A percentile compares a stretch with the other conserved stretches of the same genome.
phyloP scores from a whole-genome alignment of 2,797 vertebrate species.

The Bovichtus variegatus region DNA sequence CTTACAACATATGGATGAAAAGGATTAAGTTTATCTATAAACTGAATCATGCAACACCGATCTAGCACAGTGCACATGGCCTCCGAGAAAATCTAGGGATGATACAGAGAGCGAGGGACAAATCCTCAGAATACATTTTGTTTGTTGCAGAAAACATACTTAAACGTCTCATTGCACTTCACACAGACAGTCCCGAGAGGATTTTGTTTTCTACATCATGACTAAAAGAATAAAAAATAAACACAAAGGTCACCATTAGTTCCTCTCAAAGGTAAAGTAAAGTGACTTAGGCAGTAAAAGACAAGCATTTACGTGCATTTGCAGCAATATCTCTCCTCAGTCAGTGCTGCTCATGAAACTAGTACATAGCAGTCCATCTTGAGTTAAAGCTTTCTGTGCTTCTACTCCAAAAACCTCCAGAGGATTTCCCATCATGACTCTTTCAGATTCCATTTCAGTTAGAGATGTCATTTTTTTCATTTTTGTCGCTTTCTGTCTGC shows the following conservation, averaged over 20 bases:
- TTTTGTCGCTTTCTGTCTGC: conserved; percentile 30
- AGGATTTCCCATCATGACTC: conserved; percentile 48
- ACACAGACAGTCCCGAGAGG: conserved; percentile 1
- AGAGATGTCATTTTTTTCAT: conserved; percentile 40
- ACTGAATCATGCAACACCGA: conserved; percentile 48
- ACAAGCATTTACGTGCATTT: conserved; percentile 40
- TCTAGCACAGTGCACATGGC: conserved; percentile 24
- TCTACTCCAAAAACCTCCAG: conserved; percentile 52
- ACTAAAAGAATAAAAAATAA: conserved; percentile 21
- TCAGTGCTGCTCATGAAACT: conserved; percentile 21
- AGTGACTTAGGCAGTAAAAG: conserved; percentile 23
- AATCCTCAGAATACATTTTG: conserved; percentile 38
- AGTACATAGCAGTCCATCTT: conserved; percentile 23
- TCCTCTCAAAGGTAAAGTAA: conserved; percentile 15
- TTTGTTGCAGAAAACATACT: conserved; percentile 16
- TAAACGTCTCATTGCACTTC: conserved; percentile 20
- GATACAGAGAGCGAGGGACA: conserved; percentile 22
- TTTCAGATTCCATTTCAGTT: conserved; percentile 47
- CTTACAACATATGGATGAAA: conserved; percentile 62
- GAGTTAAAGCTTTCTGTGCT: conserved; percentile 39
- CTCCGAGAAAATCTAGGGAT: conserved; percentile 37
- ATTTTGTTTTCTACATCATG: conserved; percentile 14
- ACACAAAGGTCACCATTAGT: conserved; percentile 27
- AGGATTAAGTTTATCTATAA: conserved; percentile 55
- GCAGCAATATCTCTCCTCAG: conserved; percentile 22